A percentile compares a stretch with the other conserved stretches of the same genome.
These are phyloP conservation scores for Eucriotettix oculatus DNA, from an alignment of 2,888 invertebrate species.

Conservation along the genomic window DNA sequence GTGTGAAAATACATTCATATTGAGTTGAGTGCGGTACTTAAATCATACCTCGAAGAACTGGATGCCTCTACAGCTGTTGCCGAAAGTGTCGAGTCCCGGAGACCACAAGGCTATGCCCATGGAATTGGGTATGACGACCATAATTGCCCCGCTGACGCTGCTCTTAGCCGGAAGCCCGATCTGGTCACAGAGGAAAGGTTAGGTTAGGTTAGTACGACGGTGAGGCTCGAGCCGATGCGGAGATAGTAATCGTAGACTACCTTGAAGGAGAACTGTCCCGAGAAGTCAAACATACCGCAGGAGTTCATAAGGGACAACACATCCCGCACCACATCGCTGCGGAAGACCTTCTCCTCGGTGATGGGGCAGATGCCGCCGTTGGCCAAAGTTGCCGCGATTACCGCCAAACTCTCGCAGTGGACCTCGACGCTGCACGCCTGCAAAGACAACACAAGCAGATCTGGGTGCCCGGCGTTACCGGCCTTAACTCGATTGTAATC, in stretches of 20 bases:
- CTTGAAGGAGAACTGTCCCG: slow-evolving; percentile 33
- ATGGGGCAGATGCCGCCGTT: slow-evolving; percentile 34
- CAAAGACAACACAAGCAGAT: neutral
- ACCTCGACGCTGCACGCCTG: slow-evolving; percentile 31
- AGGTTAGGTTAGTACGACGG: neutral
- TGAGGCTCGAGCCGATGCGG: neutral
- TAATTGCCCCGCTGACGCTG: slow-evolving; percentile 31
- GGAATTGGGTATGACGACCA: slow-evolving; percentile 35
- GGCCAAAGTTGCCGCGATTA: slow-evolving; percentile 33
- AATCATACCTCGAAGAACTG: slow-evolving; percentile 30
- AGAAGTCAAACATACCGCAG: slow-evolving; percentile 37
- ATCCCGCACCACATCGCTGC: slow-evolving; percentile 28
- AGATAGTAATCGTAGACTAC: neutral
- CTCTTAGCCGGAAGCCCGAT: slow-evolving; percentile 35
- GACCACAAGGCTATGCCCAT: slow-evolving; percentile 34
- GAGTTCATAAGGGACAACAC: slow-evolving; percentile 35
- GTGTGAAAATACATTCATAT: too few species aligned
- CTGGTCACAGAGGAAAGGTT: slow-evolving; percentile 16
- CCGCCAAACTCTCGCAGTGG: slow-evolving; percentile 27
- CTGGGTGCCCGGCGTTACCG: too few species aligned
- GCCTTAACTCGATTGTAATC: too few species aligned
- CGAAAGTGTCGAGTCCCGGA: slow-evolving; percentile 30
- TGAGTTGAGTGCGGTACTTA: too few species aligned
- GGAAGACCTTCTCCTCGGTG: slow-evolving; percentile 27
- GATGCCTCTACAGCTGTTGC: slow-evolving; percentile 28